Conservation (phyloP, 1,140 invertebrate genomes). For the Apis laboriosa region DNA sequence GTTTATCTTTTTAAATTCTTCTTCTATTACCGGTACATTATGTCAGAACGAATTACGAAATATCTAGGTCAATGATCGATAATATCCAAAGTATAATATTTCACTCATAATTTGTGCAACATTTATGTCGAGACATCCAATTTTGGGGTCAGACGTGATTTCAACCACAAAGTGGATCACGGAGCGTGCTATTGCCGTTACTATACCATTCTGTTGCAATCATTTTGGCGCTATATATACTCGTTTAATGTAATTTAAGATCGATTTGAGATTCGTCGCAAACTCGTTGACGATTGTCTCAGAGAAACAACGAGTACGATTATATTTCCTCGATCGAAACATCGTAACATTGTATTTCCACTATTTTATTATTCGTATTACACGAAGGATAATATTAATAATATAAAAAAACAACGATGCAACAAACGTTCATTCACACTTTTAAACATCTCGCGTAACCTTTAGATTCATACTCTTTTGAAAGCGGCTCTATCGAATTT, state of each 20-base stretch:
- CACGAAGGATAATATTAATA: too few relatives aligned
- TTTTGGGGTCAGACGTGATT: conserved; percentile 28
- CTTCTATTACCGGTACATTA: not conserved
- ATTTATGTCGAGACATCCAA: not conserved
- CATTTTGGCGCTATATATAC: not conserved
- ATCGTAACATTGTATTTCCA: too few relatives aligned
- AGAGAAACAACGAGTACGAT: not conserved
- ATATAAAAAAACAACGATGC: not conserved
- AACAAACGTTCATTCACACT: not conserved
- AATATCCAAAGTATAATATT: not conserved
- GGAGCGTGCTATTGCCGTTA: not conserved
- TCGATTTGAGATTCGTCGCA: not conserved
- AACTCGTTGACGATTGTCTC: not conserved
- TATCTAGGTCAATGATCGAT: conserved; percentile 27
- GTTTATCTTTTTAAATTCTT: conserved; percentile 14
- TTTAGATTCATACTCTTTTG: not conserved
- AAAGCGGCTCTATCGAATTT: not conserved
- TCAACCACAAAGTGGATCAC: conserved; percentile 22
- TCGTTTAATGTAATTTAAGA: not conserved
- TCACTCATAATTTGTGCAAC: conserved; percentile 9
- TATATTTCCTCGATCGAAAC: too few relatives aligned
- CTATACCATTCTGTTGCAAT: not conserved
- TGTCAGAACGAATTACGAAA: conserved; percentile 10
- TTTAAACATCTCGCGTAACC: not conserved
- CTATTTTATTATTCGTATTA: too few relatives aligned